A percentile compares a stretch with the other conserved stretches of the same genome.
phyloP scores from a whole-genome alignment of 2,888 invertebrate genomes.

The Aphelenchoides bicaudatus region DNA sequence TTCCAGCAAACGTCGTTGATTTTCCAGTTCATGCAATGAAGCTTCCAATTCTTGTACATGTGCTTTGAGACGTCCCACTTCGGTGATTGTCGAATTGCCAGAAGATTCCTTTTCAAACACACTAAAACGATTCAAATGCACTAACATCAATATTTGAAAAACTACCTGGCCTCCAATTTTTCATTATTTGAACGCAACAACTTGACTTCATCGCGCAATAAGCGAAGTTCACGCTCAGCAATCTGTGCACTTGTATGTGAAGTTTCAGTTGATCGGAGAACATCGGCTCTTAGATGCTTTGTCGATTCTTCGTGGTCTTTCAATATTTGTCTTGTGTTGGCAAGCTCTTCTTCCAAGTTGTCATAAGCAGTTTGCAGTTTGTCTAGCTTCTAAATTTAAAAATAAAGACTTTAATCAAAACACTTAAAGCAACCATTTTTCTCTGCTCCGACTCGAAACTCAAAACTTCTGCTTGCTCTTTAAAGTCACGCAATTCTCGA shows the following conservation, averaged over 20 bases:
- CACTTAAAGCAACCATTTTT: conserved; percentile 26
- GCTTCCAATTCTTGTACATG: conserved; percentile 26
- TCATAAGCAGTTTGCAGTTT: conserved; percentile 28
- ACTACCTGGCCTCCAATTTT: conserved; percentile 41
- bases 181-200: conserved; percentile 48
- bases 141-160: neutral
- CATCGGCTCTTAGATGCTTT: conserved; percentile 19
- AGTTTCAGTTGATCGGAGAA: conserved; percentile 13
- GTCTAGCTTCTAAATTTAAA: conserved; percentile 15
- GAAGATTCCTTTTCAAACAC: conserved; percentile 17
- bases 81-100: conserved; percentile 16
- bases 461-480: conserved; percentile 35
- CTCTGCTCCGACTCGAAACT: conserved; percentile 36
- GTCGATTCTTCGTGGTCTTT: conserved; percentile 18
- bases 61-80: conserved; percentile 24
- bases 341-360: conserved; percentile 20
- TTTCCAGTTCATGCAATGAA: conserved; percentile 37
- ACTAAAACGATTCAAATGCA: neutral
- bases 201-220: conserved; percentile 34
- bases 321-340: conserved; percentile 17
- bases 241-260: conserved; percentile 21
- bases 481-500: conserved; percentile 36
- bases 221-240: conserved; percentile 26
- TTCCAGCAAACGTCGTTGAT: conserved; percentile 31
- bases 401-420: conserved; percentile 32